These are phyloP conservation scores for Drosophila seguyi DNA, from an alignment of 1,140 invertebrate genomes.

Conservation along the genomic window DNA sequence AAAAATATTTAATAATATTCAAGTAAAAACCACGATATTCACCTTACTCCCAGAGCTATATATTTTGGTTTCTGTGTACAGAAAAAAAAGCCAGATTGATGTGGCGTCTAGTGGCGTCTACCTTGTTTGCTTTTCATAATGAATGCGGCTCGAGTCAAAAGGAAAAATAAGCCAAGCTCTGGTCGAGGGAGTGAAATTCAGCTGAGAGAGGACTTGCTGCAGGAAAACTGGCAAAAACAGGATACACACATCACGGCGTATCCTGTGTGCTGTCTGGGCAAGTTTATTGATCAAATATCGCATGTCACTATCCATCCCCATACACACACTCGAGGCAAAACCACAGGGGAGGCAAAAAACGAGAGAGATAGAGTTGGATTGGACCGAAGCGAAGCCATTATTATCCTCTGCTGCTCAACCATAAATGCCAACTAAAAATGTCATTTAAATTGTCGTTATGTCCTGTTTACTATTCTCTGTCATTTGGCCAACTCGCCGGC, in stretches of 20 bases:
- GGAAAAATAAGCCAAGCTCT: conserved; percentile 50
- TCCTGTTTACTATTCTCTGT: conserved; percentile 71
- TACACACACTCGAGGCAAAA: conserved; percentile 2
- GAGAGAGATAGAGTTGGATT: conserved; percentile 27
- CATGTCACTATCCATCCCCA: conserved; percentile 59
- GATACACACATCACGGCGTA: conserved; percentile 54
- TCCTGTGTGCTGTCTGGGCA: conserved; percentile 28
- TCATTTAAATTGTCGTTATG: conserved; percentile 79
- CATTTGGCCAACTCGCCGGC: conserved; percentile 29
- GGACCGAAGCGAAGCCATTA: conserved; percentile 23
- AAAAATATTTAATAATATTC: not conserved
- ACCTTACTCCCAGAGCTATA: accelerated
- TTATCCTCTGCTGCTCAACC: conserved; percentile 36
- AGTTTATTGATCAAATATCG: conserved; percentile 81
- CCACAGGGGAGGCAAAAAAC: conserved; percentile 14
- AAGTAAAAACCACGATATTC: not conserved
- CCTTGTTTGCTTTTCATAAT: conserved; percentile 82
- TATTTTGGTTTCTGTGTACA: not conserved
- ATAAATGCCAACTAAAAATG: conserved; percentile 79
- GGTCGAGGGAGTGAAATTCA: conserved; percentile 8
- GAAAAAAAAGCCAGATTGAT: conserved; percentile 60
- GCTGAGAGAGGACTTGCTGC: conserved; percentile 16
- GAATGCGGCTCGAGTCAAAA: conserved; percentile 74
- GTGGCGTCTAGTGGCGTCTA: conserved; percentile 53
- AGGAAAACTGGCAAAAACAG: conserved; percentile 56